These are phyloP conservation scores for Caenorhabditis angaria DNA, from an alignment of 2,888 invertebrate species.

Conservation along the genomic window DNA sequence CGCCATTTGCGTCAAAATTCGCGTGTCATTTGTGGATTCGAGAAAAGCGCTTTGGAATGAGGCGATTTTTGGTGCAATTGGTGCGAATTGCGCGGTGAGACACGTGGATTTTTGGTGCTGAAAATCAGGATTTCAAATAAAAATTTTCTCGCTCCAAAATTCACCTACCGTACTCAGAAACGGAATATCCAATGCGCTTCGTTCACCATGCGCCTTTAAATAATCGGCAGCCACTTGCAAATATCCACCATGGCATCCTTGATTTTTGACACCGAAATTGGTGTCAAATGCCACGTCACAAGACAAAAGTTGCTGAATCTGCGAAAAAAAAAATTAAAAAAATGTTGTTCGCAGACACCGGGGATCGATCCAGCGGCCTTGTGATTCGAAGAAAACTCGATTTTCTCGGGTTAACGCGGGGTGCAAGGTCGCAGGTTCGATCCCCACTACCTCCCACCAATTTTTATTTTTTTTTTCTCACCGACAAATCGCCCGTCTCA, in stretches of 20 bases:
- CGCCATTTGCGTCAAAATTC: conserved; percentile 10
- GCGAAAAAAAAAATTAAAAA: not conserved
- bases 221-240: conserved; percentile 73
- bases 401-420: not conserved
- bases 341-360: too few relatives aligned
- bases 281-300: conserved; percentile 38
- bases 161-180: conserved; percentile 1
- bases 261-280: conserved; percentile 73
- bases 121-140: not conserved
- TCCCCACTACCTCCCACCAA: not conserved
- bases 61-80: conserved; percentile 25
- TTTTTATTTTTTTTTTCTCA: not conserved
- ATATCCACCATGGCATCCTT: conserved; percentile 86
- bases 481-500: conserved; percentile 17
- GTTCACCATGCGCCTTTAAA: conserved; percentile 20
- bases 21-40: not conserved
- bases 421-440: not conserved
- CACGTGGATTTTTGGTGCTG: conserved; percentile 17
- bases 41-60: conserved; percentile 25
- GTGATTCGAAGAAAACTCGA: not conserved
- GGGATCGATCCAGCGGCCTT: too few relatives aligned
- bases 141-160: conserved; percentile 4
- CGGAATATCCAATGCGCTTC: conserved; percentile 26
- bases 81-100: conserved; percentile 18
- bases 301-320: conserved; percentile 48